A percentile compares a stretch with the other conserved stretches of the same genome.
Evolutionary conservation across 2,888 invertebrate genomes (phyloP).

Genomic region (Eupithecia vulgata): DNA sequence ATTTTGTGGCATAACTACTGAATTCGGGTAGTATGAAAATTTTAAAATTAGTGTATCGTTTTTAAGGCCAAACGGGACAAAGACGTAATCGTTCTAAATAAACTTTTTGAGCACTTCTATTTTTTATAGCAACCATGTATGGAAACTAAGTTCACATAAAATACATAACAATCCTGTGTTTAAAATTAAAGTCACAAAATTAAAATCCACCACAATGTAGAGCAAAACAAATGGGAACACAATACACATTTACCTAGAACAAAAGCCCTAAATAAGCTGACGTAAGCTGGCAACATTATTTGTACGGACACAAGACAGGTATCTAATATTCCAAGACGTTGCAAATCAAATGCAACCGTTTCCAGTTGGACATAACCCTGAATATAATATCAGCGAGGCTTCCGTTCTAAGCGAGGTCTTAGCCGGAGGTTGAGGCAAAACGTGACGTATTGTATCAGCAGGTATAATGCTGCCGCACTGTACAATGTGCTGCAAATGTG

Average conservation of each 20-base stretch:
- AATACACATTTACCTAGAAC: not conserved
- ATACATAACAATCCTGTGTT: not conserved
- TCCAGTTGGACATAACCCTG: slow-evolving; percentile 51
- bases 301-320: not conserved
- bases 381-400: slow-evolving; percentile 58
- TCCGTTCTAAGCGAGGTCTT: slow-evolving; percentile 58
- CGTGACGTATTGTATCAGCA: slow-evolving; percentile 67
- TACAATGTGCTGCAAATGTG: slow-evolving; percentile 66
- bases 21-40: not conserved
- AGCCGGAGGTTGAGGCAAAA: slow-evolving; percentile 52
- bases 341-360: slow-evolving; percentile 41
- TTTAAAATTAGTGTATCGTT: not conserved
- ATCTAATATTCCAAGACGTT: slow-evolving; percentile 9
- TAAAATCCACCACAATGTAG: too few species aligned
- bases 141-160: not conserved
- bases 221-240: not conserved
- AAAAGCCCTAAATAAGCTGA: slow-evolving; percentile 1
- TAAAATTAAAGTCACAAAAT: too few species aligned
- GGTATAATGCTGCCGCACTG: slow-evolving; percentile 58
- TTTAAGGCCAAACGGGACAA: too few species aligned
- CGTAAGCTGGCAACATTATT: not conserved
- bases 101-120: too few species aligned
- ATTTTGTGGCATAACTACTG: not conserved
- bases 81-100: too few species aligned
- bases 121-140: too few species aligned